Percentiles rank a stretch among this genome's conserved stretches.
Conservation (phyloP, 2,888 invertebrate genomes). For the Apodemia hepburni region DNA sequence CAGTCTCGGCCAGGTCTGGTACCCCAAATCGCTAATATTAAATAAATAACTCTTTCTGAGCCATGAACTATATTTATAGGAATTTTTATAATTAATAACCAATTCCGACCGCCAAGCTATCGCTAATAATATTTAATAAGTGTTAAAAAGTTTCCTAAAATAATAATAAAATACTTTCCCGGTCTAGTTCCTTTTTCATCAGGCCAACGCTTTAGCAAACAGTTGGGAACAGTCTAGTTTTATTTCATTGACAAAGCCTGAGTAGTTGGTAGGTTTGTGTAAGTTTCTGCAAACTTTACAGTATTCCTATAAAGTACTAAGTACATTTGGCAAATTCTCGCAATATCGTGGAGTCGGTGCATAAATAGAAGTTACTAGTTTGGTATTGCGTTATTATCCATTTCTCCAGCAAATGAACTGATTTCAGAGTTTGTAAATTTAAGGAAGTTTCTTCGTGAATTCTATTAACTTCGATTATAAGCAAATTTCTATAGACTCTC, state of each 20-base stretch:
- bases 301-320: constrained; percentile 7
- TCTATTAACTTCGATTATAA: background rate
- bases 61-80: no score
- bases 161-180: background rate
- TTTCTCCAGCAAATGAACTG: constrained; percentile 2
- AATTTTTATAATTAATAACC: no score
- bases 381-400: constrained; percentile 7
- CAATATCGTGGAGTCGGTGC: constrained; percentile 11
- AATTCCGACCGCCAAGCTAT: no score
- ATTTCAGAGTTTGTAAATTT: background rate
- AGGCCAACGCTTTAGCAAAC: background rate
- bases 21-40: no score
- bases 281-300: constrained; percentile 4
- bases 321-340: constrained; percentile 4
- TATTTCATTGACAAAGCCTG: constrained; percentile 5
- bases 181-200: background rate
- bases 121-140: no score
- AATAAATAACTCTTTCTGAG: no score
- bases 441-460: background rate
- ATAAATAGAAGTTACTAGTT: constrained; percentile 18
- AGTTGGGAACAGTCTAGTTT: background rate
- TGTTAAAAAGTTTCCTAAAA: no score
- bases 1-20: no score
- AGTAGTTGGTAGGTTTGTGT: constrained; percentile 4
- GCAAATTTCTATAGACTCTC: no score